phyloP scores from a whole-genome alignment of 2,113 vertebrate species.

The Rafetus swinhoei region DNA sequence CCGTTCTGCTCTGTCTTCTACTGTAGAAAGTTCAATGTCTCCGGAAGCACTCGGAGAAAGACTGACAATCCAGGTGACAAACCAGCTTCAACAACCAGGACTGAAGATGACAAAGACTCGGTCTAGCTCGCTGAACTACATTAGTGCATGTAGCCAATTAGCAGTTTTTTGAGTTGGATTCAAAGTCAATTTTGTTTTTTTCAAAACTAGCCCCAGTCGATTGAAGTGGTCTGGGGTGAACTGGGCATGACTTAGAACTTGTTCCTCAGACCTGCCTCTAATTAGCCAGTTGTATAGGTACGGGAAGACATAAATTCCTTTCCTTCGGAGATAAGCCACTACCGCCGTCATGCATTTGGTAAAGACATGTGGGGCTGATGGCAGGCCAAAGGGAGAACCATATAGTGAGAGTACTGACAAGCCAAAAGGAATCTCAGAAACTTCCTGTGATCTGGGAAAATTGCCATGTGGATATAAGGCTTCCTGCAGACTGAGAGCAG shows the following conservation, averaged over 20 bases:
- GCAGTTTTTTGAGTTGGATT: not conserved
- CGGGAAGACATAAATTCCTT: not conserved
- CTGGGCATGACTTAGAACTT: not conserved
- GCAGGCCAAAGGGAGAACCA: not conserved
- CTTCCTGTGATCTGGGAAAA: not conserved
- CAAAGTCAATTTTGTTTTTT: not conserved
- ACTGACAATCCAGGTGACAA: not conserved
- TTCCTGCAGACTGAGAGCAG: not conserved
- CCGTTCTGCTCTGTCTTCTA: too few relatives aligned
- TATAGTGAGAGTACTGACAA: not conserved
- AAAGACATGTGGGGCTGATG: not conserved
- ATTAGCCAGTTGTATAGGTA: not conserved
- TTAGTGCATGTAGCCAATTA: not conserved
- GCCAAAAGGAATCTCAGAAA: not conserved
- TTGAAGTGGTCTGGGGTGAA: not conserved
- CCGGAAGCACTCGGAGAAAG: not conserved
- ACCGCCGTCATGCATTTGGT: not conserved
- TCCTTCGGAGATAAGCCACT: not conserved
- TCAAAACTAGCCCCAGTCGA: not conserved
- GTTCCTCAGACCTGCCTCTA: not conserved
- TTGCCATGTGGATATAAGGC: not conserved
- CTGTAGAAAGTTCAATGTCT: not conserved
- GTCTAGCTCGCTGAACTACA: not conserved
- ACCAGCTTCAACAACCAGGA: not conserved
- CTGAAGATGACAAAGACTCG: not conserved